phyloP scores from a whole-genome alignment of 2,797 vertebrate genomes.

The Molossus alvarezi region DNA sequence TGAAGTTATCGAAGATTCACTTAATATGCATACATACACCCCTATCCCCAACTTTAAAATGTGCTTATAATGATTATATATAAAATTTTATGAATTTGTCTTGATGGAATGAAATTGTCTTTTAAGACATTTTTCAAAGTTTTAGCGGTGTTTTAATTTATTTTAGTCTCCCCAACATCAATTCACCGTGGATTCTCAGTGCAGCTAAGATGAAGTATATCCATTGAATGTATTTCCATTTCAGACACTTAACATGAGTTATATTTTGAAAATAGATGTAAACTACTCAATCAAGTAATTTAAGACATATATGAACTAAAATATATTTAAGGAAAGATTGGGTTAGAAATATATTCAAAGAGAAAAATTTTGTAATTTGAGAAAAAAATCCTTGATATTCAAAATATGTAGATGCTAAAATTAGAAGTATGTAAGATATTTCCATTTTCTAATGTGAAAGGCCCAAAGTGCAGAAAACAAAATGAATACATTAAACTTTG shows the following conservation, averaged over 20 bases:
- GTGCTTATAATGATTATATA: not conserved
- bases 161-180: not conserved
- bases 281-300: conserved; percentile 4
- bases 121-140: not conserved
- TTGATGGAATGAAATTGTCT: not conserved
- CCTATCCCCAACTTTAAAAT: not conserved
- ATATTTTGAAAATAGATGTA: conserved; percentile 20
- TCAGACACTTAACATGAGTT: not conserved
- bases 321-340: not conserved
- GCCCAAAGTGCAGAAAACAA: not conserved
- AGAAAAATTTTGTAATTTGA: not conserved
- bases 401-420: not conserved
- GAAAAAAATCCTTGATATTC: not conserved
- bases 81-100: not conserved
- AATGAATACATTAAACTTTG: not conserved
- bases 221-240: not conserved
- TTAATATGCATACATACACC: not conserved
- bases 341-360: not conserved
- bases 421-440: not conserved
- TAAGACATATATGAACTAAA: conserved; percentile 11
- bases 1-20: not conserved
- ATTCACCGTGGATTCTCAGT: not conserved
- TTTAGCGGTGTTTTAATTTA: not conserved
- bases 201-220: not conserved
- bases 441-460: conserved; percentile 37